Conservation (phyloP, 2,797 vertebrate genomes). For the Mormyrus proboscirostris region DNA sequence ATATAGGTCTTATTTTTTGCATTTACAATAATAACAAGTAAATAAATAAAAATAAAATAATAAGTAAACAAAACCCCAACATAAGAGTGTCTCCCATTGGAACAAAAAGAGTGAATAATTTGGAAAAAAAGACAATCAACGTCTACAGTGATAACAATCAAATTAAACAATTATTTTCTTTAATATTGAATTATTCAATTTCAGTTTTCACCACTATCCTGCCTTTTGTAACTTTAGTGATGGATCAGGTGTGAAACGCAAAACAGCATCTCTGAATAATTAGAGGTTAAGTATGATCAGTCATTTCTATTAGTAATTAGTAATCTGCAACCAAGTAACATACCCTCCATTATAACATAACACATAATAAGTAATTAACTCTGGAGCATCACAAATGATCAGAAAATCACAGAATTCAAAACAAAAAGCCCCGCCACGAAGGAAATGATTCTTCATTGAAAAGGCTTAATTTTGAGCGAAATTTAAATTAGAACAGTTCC, state of each 20-base stretch:
- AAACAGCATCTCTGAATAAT: neutral
- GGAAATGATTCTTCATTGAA: neutral
- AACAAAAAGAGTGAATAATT: neutral
- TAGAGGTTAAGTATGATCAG: neutral
- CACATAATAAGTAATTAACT: neutral
- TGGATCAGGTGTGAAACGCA: neutral
- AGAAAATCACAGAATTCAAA: neutral
- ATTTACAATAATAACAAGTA: neutral
- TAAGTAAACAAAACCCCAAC: neutral
- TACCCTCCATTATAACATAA: neutral
- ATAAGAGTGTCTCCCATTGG: neutral
- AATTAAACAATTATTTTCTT: neutral
- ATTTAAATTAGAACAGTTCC: neutral
- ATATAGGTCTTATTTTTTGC: neutral
- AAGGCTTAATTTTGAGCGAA: neutral
- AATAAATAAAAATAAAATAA: neutral
- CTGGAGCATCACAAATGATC: neutral
- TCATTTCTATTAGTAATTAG: neutral
- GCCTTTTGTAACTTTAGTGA: neutral
- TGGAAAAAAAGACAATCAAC: neutral
- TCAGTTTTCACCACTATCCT: neutral
- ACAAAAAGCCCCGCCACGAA: neutral
- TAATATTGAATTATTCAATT: neutral
- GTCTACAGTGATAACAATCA: neutral
- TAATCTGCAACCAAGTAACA: neutral